phyloP scores from a whole-genome alignment of 2,113 vertebrate genomes.

The Pholis gunnellus region DNA sequence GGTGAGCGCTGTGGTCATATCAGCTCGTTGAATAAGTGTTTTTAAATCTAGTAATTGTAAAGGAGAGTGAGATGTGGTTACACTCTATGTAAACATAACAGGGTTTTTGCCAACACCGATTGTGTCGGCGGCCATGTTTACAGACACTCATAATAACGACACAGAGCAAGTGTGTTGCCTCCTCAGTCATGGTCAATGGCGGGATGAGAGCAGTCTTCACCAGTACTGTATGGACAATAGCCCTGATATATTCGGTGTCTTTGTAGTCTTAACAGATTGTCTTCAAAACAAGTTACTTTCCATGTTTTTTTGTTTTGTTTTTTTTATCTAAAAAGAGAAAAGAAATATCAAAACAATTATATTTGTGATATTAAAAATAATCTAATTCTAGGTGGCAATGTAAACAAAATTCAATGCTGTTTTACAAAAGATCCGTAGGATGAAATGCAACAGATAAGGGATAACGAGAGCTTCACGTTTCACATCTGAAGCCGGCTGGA shows the following conservation, averaged over 20 bases:
- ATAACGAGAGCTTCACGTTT: conserved; percentile 29
- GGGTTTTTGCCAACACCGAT: conserved; percentile 30
- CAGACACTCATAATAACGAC: conserved; percentile 28
- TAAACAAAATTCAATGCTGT: conserved; percentile 50
- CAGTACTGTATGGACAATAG: conserved; percentile 57
- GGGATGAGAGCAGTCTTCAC: conserved; percentile 23
- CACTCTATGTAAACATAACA: conserved; percentile 14
- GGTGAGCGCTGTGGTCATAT: conserved; percentile 27
- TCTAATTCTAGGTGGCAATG: conserved; percentile 32
- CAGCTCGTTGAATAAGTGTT: conserved; percentile 15
- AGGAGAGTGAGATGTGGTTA: conserved; percentile 12
- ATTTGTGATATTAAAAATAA: conserved; percentile 52
- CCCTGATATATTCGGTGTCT: conserved; percentile 19
- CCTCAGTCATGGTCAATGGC: conserved; percentile 8
- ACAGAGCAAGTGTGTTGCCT: conserved; percentile 34
- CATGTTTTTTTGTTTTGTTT: conserved; percentile 8
- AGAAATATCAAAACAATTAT: conserved; percentile 45
- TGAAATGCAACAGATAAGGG: conserved; percentile 23
- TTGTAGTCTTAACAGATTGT: conserved; percentile 37
- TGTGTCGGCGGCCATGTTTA: conserved; percentile 53
- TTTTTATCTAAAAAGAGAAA: conserved; percentile 41
- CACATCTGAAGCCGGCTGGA: conserved; percentile 35
- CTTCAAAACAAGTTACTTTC: conserved; percentile 26
- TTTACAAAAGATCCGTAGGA: conserved; percentile 26
- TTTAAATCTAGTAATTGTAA: conserved; percentile 38